These are phyloP conservation scores for Eugnorisma glareosa DNA, from an alignment of 2,888 invertebrate genomes.

Conservation along the genomic window DNA sequence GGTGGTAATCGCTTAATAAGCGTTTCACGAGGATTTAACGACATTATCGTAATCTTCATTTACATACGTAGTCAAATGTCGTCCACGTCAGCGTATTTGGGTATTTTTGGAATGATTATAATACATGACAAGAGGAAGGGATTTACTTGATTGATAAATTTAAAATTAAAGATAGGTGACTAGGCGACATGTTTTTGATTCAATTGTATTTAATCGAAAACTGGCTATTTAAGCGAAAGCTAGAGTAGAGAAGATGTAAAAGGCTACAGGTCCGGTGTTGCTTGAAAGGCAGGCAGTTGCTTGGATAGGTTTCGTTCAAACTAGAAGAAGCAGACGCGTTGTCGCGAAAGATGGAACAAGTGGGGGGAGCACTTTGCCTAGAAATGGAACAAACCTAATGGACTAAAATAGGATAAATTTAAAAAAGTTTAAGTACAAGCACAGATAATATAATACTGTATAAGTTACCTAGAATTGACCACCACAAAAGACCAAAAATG, in stretches of 20 bases:
- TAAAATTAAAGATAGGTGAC: not conserved
- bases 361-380: not conserved
- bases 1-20: slow-evolving; percentile 12
- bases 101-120: not conserved
- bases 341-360: not conserved
- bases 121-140: not conserved
- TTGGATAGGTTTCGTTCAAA: not conserved
- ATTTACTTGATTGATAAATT: slow-evolving; percentile 16
- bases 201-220: not conserved
- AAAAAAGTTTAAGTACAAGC: not conserved
- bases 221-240: not conserved
- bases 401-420: not conserved
- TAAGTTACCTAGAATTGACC: not conserved
- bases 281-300: not conserved
- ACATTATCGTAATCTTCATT: slow-evolving; percentile 36
- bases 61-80: slow-evolving; percentile 2
- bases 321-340: not conserved
- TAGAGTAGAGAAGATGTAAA: not conserved
- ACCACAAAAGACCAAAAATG: not conserved
- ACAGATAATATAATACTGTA: too few relatives aligned
- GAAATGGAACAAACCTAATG: not conserved
- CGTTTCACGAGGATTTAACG: slow-evolving; percentile 14
- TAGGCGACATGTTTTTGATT: not conserved
- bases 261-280: not conserved
- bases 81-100: not conserved